A percentile compares a stretch with the other conserved stretches of the same genome.
These are phyloP conservation scores for Mesocricetus auratus DNA, from an alignment of 2,113 vertebrate species.

Conservation along the genomic window DNA sequence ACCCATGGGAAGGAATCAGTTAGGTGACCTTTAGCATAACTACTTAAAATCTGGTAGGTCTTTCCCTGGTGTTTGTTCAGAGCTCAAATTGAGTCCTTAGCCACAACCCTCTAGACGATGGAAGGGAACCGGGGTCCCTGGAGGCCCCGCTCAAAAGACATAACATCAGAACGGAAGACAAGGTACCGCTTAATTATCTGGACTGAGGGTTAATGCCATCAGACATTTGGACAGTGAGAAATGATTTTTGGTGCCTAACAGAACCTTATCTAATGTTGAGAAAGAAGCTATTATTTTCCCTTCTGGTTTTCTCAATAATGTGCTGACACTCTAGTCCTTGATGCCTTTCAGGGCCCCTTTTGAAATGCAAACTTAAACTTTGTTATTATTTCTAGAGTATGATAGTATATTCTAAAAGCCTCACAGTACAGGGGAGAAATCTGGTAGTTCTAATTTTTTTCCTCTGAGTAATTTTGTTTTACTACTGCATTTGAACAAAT, in stretches of 20 bases:
- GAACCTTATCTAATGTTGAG: conserved; percentile 53
- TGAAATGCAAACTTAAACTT: conserved; percentile 35
- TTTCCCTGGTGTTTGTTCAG: conserved; percentile 6
- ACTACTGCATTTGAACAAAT: conserved; percentile 32
- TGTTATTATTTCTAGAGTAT: background rate
- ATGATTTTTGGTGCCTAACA: conserved; percentile 49
- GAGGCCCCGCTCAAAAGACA: background rate
- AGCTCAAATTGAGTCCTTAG: background rate
- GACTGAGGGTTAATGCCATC: background rate
- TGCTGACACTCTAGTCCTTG: conserved; percentile 60
- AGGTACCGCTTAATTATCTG: conserved; percentile 3
- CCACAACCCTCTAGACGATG: background rate
- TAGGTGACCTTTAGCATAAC: conserved; percentile 24
- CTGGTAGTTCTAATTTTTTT: background rate
- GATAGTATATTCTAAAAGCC: conserved; percentile 45
- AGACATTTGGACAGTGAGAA: conserved; percentile 40
- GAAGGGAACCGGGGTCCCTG: background rate
- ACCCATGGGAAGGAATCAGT: conserved; percentile 15
- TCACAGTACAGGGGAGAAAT: conserved; percentile 5
- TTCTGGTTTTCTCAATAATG: conserved; percentile 53
- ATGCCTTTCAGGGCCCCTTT: conserved; percentile 55
- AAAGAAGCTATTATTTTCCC: conserved; percentile 63
- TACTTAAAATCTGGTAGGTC: conserved; percentile 52
- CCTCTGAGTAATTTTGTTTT: conserved; percentile 49
- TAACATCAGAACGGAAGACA: conserved; percentile 48